Evolutionary conservation across 2,113 vertebrate species (phyloP).

Genomic region (Aplodontia rufa): DNA sequence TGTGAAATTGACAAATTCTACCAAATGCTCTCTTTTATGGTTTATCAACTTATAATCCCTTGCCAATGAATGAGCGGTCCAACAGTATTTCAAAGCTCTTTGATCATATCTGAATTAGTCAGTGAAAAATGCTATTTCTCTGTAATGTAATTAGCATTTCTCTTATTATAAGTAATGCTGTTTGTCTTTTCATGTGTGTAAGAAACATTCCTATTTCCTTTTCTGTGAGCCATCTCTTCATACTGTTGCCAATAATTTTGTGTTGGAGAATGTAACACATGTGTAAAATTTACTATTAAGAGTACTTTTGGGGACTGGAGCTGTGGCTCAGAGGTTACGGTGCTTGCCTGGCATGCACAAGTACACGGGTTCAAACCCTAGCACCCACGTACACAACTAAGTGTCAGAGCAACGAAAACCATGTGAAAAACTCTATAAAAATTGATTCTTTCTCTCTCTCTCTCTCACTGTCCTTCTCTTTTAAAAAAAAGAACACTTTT

Average conservation of each 20-base stretch:
- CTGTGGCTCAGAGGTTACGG: no score
- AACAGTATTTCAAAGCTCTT: conserved; percentile 13
- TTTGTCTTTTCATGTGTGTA: background rate
- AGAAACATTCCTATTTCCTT: background rate
- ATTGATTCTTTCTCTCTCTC: no score
- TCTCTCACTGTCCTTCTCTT: no score
- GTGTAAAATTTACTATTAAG: background rate
- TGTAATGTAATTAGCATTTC: background rate
- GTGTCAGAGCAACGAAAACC: no score
- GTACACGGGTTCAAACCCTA: no score
- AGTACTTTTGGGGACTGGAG: no score
- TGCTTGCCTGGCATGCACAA: no score
- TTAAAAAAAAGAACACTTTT: no score
- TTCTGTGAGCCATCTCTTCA: background rate
- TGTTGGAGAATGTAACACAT: background rate
- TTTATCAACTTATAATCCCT: background rate
- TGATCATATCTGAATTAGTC: conserved; percentile 48
- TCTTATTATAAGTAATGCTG: background rate
- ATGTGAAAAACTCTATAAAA: no score
- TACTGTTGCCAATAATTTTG: background rate
- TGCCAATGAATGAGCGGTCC: background rate
- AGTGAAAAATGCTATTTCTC: conserved; percentile 1
- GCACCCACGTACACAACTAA: no score
- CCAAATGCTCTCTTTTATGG: background rate
- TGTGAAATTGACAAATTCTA: conserved; percentile 32